Base-by-base conservation (phyloP, 1,140 invertebrate species). In the Drosophila rhopaloa region DNA sequence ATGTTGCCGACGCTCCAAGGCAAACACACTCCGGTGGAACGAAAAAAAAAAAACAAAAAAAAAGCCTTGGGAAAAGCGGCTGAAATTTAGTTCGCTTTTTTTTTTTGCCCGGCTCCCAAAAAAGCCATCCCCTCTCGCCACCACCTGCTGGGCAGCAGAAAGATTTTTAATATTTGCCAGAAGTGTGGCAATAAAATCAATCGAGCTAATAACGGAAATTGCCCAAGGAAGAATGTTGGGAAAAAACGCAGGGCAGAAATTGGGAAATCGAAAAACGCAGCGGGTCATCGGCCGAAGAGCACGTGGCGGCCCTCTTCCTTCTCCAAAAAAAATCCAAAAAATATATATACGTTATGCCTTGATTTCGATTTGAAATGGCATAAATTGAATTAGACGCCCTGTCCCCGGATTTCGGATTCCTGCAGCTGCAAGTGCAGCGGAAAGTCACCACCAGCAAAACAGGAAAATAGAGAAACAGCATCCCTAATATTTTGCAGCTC, bases 151-250 rank as follows among this genome's bases (percentile, higher is more conserved):
- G 47, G 48, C 32, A 16, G 50, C 35, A 32, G 57, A 41, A 48
- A 14, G 58, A 62, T 63, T 75, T 75, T 75, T 75, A 75, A 75
- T 74, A 75, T 61, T 67, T 54, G 43, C 57, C 63, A 43, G 37
- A 74, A 79, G 68, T 79, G 77, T 56, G 67, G 63, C 80, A 66
- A 88, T 79, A 86, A 88, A 88, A 82, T 72, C 79, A 88, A 86
- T 88, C 82, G 83, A 88, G 82, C 82, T 88, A 86, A 86, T 86
- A 86, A 79, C 66, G 76, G 71, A 88, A 88, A 84, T 84, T 85
- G 77, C 81, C 75, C 57, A 60, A 65, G 65, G 58, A 77, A 35
- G 53, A 56, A 56, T 19, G n/a, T 44, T 35, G 32, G 32, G 13
- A 54, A 41, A 48, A 61, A 61, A 16, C 37, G 29, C 38, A 37